phyloP scores from a whole-genome alignment of 2,113 vertebrate genomes.

The Brachirus orientalis region DNA sequence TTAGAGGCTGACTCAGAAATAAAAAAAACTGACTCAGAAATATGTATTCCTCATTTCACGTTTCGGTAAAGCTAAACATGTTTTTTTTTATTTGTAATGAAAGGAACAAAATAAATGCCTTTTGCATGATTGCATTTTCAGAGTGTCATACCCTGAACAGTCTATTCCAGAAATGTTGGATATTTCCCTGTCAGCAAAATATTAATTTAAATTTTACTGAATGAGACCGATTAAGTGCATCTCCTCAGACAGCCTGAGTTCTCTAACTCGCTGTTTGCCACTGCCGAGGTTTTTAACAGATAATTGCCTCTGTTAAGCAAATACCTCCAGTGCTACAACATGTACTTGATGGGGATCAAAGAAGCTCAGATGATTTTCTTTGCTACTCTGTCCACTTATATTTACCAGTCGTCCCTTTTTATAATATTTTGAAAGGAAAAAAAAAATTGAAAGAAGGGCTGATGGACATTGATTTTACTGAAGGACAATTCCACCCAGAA shows the following conservation, averaged over 20 bases:
- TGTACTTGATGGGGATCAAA: neutral
- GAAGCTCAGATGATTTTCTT: neutral
- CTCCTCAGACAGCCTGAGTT: slow-evolving; percentile 4
- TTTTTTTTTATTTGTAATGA: slow-evolving; percentile 32
- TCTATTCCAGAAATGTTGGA: neutral
- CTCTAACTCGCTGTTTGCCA: neutral
- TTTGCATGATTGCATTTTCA: no score
- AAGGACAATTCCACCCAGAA: no score
- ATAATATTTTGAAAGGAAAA: neutral
- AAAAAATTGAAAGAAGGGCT: neutral
- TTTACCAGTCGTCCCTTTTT: neutral
- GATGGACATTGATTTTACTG: neutral
- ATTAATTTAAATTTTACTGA: neutral
- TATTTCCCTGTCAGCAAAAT: neutral
- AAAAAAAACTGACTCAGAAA: slow-evolving; percentile 4
- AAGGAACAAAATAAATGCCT: slow-evolving; percentile 21
- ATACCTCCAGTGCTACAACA: neutral
- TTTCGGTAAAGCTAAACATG: neutral
- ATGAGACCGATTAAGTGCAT: neutral
- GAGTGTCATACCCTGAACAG: neutral
- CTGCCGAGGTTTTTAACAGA: slow-evolving; percentile 2
- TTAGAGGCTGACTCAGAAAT: fast-evolving
- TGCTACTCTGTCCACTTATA: neutral
- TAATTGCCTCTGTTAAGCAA: slow-evolving; percentile 4
- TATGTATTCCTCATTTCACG: slow-evolving; percentile 9